Evolutionary conservation across 2,113 vertebrate genomes (phyloP).

Genomic region (Podarcis muralis): DNA sequence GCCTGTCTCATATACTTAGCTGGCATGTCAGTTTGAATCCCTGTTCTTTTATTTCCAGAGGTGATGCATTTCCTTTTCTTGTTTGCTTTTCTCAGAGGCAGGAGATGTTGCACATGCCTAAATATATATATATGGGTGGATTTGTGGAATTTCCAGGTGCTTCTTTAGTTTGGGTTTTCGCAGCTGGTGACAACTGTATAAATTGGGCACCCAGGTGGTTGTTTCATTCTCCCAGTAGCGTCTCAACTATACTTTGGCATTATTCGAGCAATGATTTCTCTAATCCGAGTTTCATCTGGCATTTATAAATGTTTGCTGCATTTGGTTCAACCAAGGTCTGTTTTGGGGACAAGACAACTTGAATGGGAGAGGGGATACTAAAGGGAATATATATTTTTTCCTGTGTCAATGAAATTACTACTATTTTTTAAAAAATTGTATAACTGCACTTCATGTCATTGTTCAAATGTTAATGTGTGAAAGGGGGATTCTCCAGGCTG

Average conservation of each 20-base stretch:
- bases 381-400: conserved; percentile 5
- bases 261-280: conserved; percentile 63
- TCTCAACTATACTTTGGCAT: conserved; percentile 61
- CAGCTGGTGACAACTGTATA: conserved; percentile 69
- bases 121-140: conserved; percentile 48
- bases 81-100: conserved; percentile 43
- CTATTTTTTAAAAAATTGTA: conserved; percentile 61
- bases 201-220: conserved; percentile 64
- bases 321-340: conserved; percentile 74
- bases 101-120: conserved; percentile 60
- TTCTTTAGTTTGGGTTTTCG: conserved; percentile 68
- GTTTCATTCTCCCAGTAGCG: conserved; percentile 60
- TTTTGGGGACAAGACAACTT: not conserved
- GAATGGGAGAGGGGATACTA: not conserved
- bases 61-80: conserved; percentile 23
- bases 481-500: conserved; percentile 90
- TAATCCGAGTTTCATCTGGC: conserved; percentile 67
- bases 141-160: conserved; percentile 59
- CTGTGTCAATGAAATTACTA: conserved; percentile 54
- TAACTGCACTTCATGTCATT: conserved; percentile 74
- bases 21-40: conserved; percentile 50
- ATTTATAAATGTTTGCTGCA: conserved; percentile 80
- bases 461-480: conserved; percentile 75
- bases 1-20: conserved; percentile 52
- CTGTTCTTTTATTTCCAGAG: conserved; percentile 40